These are phyloP conservation scores for Cryptoprocta ferox DNA, from an alignment of 2,797 vertebrate species.

Conservation along the genomic window DNA sequence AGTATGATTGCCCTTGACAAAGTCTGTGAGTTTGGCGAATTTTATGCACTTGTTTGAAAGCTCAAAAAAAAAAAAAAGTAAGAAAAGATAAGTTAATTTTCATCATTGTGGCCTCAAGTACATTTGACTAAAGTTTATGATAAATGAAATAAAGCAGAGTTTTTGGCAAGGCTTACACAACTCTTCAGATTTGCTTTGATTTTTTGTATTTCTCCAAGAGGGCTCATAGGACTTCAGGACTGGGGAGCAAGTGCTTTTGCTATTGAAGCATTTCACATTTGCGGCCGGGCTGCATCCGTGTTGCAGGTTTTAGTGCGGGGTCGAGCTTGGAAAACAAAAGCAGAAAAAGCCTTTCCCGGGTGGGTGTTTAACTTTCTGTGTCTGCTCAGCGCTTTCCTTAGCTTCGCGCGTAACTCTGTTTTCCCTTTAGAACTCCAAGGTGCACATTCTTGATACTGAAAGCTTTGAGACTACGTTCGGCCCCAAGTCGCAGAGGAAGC, in stretches of 20 bases:
- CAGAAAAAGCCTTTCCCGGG: background rate
- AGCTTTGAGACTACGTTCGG: constrained; percentile 97
- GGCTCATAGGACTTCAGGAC: constrained; percentile 62
- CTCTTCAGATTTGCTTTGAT: constrained; percentile 58
- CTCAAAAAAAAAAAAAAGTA: constrained; percentile 65
- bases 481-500: constrained; percentile 96
- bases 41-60: constrained; percentile 81
- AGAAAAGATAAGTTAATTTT: constrained; percentile 84
- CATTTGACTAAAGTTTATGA: constrained; percentile 73
- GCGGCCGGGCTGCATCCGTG: background rate
- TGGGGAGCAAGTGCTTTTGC: constrained; percentile 53
- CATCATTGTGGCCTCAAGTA: constrained; percentile 72
- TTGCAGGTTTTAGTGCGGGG: background rate
- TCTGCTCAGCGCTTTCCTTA: background rate
- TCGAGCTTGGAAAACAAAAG: background rate
- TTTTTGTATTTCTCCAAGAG: constrained; percentile 69
- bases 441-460: constrained; percentile 98
- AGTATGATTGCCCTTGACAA: constrained; percentile 88
- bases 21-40: constrained; percentile 85
- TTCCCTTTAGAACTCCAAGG: constrained; percentile 92
- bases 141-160: constrained; percentile 76
- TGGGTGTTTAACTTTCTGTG: background rate
- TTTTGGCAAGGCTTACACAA: constrained; percentile 68
- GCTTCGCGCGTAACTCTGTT: background rate
- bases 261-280: constrained; percentile 13